These are phyloP conservation scores for Copidosoma floridanum DNA, from an alignment of 1,140 invertebrate genomes.

Conservation along the genomic window DNA sequence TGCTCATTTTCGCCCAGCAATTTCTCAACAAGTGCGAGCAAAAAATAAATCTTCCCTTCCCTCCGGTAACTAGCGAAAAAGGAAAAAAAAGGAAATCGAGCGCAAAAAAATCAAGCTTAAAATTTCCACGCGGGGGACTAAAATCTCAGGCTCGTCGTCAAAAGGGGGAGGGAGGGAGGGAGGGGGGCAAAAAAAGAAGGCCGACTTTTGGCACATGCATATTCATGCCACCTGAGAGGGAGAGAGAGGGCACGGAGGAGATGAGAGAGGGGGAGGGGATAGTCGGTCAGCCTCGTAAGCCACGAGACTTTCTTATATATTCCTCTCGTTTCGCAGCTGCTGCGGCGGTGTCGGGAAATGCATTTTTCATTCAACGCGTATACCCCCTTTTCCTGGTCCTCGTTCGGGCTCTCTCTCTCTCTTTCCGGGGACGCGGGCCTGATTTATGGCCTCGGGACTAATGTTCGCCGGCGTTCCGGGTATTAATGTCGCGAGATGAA, in stretches of 20 bases:
- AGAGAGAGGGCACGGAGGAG: too few species aligned
- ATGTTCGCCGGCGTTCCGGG: background rate
- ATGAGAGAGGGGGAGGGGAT: too few species aligned
- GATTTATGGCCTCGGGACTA: conserved; percentile 12
- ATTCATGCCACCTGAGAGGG: conserved; percentile 16
- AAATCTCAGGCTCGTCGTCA: background rate
- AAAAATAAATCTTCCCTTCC: too few species aligned
- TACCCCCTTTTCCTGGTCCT: background rate
- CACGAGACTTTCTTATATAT: conserved; percentile 7
- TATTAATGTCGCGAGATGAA: conserved; percentile 3
- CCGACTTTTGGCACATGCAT: conserved; percentile 4
- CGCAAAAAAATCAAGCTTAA: too few species aligned
- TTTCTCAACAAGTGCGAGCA: background rate
- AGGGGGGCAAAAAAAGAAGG: background rate
- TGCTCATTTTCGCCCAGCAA: background rate
- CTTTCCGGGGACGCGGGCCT: too few species aligned
- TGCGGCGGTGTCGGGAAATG: background rate
- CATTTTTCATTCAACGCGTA: conserved; percentile 21
- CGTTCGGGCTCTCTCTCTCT: background rate
- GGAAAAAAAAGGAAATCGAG: too few species aligned
- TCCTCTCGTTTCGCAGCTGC: background rate
- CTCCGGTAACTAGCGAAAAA: too few species aligned
- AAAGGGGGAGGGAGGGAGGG: background rate
- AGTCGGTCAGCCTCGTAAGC: background rate
- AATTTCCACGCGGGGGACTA: background rate